Evolutionary conservation across 2,113 vertebrate species (phyloP).

Genomic region (Calidris pygmaea): DNA sequence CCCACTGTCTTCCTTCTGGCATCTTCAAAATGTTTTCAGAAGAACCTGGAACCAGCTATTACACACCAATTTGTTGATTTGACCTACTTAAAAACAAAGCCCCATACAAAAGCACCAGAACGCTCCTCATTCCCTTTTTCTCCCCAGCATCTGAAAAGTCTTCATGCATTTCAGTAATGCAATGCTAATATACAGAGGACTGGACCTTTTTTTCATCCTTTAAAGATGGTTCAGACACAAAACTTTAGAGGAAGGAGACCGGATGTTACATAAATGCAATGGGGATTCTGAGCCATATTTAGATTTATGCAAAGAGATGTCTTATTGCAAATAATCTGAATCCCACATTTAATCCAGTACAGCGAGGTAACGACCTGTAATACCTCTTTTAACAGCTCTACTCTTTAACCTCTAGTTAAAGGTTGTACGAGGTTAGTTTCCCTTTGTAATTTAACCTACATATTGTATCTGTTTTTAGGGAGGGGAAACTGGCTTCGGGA

Average conservation of each 20-base stretch:
- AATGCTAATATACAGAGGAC: background rate
- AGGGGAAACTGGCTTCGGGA: background rate
- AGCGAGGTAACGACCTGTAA: background rate
- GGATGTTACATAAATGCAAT: background rate
- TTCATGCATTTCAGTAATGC: background rate
- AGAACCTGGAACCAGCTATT: background rate
- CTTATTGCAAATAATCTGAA: background rate
- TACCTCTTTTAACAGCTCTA: background rate
- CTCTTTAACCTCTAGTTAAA: background rate
- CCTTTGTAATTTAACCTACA: background rate
- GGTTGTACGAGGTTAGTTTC: background rate
- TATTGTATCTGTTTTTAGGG: background rate
- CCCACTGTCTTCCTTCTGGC: background rate
- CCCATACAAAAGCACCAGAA: background rate
- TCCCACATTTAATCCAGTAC: background rate
- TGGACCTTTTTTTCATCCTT: background rate
- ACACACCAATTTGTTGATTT: background rate
- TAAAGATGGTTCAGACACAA: background rate
- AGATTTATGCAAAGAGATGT: background rate
- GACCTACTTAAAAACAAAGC: slow-evolving; percentile 15
- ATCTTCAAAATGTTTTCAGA: background rate
- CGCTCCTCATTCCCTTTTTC: background rate
- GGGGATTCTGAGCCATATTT: background rate
- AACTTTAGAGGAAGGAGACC: background rate
- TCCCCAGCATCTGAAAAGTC: background rate